Evolutionary conservation across 2,888 invertebrate genomes (phyloP), one percentile per base, ranked within the genome.

Genomic region (Helleia helle): DNA sequence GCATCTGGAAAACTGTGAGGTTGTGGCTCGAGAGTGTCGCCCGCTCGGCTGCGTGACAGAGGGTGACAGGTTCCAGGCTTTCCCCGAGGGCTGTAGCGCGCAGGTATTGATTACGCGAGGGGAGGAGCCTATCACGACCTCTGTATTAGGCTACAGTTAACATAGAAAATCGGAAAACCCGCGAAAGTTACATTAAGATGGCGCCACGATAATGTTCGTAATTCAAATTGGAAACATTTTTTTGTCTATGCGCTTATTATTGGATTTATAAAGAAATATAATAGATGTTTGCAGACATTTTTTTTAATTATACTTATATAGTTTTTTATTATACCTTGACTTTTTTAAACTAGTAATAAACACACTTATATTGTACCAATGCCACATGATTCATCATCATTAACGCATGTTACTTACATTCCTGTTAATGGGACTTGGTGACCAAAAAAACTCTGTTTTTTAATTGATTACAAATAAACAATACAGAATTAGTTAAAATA

Each of bases 71-170:
- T 53, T 43, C 60, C 53, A 62, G 49, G 55, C 44, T 30, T 62
- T 55, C 54, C 50, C 55, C 46, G 54, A 54, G 55, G 55, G 58
- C 55, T 53, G 55, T 49, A 47, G 52, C 58, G 75, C 74, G 72
- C 72, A 70, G 63, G 67, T 80, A 84, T 83, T 66, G 83, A 84
- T 84, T 74, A 66, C 65, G 68, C 61, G 51, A 49, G 59, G 53
- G 59, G 58, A 57, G 59, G 62, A 54, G 58, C 54, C 45, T 50
- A 56, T 50, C 62, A 62, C 61, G 62, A 64, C 77, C 80, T 73
- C 79, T 72, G 58, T 56, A 58, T 59, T 52, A 56, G 47, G 42
- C 46, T 38, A 39, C 44, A 42, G 54, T 46, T 55, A 57, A 55
- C 50, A 55, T 49, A 51, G 54, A 51, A 62, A 59, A 55, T 49